A percentile compares a stretch with the other conserved stretches of the same genome.
phyloP scores from a whole-genome alignment of 2,888 invertebrate genomes.

The Rhaphigaster nebulosa region DNA sequence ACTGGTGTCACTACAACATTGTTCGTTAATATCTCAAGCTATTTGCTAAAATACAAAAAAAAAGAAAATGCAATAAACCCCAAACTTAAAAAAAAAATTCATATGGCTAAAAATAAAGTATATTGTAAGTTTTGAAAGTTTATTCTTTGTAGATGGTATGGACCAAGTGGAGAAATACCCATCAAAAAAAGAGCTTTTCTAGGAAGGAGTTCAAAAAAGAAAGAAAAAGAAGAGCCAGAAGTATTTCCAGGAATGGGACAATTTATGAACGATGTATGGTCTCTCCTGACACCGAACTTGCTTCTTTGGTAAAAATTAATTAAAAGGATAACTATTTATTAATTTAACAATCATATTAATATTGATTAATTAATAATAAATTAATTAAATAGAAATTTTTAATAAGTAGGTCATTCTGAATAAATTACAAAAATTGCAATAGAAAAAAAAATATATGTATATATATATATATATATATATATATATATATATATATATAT shows the following conservation, averaged over 20 bases:
- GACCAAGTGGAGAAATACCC: background rate
- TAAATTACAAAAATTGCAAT: no score
- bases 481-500: no score
- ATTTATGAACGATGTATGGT: constrained; percentile 36
- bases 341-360: no score
- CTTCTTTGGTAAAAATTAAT: background rate
- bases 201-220: background rate
- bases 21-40: background rate
- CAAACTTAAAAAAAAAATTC: background rate
- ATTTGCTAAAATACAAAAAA: background rate
- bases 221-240: background rate
- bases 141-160: constrained; percentile 39
- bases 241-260: background rate
- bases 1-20: background rate
- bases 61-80: background rate
- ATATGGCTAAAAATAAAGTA: background rate
- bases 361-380: no score
- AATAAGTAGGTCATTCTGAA: no score
- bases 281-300: background rate
- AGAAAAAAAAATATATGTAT: no score
- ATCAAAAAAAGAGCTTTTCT: background rate
- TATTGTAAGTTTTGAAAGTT: background rate
- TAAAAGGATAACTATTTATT: background rate
- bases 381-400: no score
- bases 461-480: no score